Percentiles rank a stretch among this genome's conserved stretches.
phyloP scores from a whole-genome alignment of 2,888 invertebrate species.

The Anarsia innoxiella region DNA sequence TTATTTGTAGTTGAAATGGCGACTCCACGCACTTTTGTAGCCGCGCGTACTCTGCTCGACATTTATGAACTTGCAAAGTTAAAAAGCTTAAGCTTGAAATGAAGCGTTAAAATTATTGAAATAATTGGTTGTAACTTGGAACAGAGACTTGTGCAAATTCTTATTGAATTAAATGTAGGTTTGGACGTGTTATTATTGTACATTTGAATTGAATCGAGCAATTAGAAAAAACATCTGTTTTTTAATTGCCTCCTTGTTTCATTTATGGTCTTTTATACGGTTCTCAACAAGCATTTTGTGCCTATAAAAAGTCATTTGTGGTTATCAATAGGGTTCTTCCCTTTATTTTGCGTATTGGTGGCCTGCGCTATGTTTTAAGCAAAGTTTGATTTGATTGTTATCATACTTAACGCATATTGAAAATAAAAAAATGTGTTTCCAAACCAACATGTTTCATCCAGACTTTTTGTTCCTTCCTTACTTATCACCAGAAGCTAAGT shows the following conservation, averaged over 20 bases:
- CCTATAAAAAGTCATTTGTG: no score
- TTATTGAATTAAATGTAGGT: constrained; percentile 13
- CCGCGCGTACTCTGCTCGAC: constrained; percentile 22
- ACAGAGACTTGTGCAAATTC: constrained; percentile 8
- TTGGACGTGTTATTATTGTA: constrained; percentile 7
- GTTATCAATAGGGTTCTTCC: no score
- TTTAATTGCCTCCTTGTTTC: constrained; percentile 7
- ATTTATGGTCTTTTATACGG: no score
- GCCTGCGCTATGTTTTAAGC: no score
- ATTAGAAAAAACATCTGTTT: constrained; percentile 9
- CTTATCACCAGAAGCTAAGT: no score
- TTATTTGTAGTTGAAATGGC: constrained; percentile 26
- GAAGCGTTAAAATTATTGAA: constrained; percentile 22
- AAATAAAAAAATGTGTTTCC: no score
- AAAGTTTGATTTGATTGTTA: no score
- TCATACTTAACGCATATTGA: no score
- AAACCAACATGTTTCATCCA: no score
- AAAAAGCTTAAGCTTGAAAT: constrained; percentile 23
- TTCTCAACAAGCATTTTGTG: no score
- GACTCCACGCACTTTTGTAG: constrained; percentile 22
- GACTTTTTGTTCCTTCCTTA: no score
- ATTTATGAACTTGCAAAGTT: constrained; percentile 26
- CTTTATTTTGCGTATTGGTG: no score
- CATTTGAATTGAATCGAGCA: not conserved
- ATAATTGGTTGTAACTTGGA: constrained; percentile 19